These are phyloP conservation scores for Drosophila miranda DNA, from an alignment of 1,140 invertebrate genomes.

Conservation along the genomic window DNA sequence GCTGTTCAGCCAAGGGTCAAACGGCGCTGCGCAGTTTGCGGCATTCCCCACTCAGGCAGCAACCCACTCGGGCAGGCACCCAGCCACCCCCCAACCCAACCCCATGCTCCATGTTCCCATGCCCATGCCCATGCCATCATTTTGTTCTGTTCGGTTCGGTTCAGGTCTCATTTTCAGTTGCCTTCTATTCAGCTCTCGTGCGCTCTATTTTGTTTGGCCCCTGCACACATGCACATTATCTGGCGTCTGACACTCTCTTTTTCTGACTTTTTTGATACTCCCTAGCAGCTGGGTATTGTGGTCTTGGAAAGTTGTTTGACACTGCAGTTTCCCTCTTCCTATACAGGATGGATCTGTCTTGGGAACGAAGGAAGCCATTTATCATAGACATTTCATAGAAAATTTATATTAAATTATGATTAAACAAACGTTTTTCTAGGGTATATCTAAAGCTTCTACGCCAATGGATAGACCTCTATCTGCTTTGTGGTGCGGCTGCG, in stretches of 20 bases:
- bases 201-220: slow-evolving; percentile 59
- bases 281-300: too few species aligned
- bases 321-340: background rate
- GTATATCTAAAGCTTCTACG: too few species aligned
- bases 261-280: slow-evolving; percentile 24
- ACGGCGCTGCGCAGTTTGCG: slow-evolving; percentile 54
- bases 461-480: too few species aligned
- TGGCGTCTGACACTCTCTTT: slow-evolving; percentile 47
- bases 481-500: slow-evolving; percentile 3
- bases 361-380: too few species aligned
- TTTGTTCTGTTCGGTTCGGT: slow-evolving; percentile 39
- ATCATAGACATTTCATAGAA: too few species aligned
- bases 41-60: background rate
- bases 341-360: too few species aligned
- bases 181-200: slow-evolving; percentile 23
- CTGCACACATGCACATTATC: slow-evolving; percentile 48
- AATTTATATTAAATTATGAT: too few species aligned
- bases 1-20: slow-evolving; percentile 44
- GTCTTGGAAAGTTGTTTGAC: too few species aligned
- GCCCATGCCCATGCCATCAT: slow-evolving; percentile 21
- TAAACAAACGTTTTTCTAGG: too few species aligned
- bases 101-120: background rate
- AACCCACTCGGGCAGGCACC: too few species aligned
- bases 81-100: background rate
- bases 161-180: slow-evolving; percentile 38